Conservation (phyloP, 2,888 invertebrate species). For the Achlya flavicornis region DNA sequence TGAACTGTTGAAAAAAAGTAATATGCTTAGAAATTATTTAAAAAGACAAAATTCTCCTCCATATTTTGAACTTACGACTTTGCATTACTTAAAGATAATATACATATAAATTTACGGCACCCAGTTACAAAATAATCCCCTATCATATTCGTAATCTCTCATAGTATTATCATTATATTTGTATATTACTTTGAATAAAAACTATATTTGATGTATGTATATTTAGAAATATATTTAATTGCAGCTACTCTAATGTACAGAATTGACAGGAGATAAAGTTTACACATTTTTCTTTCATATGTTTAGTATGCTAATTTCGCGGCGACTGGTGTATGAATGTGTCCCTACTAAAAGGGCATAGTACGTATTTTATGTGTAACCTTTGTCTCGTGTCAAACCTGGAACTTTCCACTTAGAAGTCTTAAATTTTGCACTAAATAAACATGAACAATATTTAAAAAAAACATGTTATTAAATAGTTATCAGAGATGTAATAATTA, state of each 20-base stretch:
- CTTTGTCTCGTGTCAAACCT: background rate
- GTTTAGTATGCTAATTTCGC: background rate
- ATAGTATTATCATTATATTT: background rate
- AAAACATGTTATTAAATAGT: background rate
- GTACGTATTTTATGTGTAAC: background rate
- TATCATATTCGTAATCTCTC: background rate
- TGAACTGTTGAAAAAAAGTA: background rate
- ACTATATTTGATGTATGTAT: background rate
- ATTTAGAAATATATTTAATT: background rate
- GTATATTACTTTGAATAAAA: constrained; percentile 5
- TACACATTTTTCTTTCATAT: background rate
- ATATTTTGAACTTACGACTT: no score
- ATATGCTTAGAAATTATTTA: background rate
- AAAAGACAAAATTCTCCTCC: background rate
- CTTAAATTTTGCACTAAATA: background rate
- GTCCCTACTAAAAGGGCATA: background rate
- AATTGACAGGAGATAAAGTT: background rate
- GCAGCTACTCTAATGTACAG: background rate
- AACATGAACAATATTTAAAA: background rate
- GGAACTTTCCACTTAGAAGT: background rate
- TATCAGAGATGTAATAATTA: constrained; percentile 2
- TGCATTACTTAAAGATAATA: no score
- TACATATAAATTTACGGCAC: background rate
- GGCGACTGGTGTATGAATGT: background rate
- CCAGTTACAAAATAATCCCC: background rate